Evolutionary conservation across 1,140 invertebrate genomes (phyloP), one percentile per base, ranked within the genome.

Genomic region (Latrodectus geometricus): DNA sequence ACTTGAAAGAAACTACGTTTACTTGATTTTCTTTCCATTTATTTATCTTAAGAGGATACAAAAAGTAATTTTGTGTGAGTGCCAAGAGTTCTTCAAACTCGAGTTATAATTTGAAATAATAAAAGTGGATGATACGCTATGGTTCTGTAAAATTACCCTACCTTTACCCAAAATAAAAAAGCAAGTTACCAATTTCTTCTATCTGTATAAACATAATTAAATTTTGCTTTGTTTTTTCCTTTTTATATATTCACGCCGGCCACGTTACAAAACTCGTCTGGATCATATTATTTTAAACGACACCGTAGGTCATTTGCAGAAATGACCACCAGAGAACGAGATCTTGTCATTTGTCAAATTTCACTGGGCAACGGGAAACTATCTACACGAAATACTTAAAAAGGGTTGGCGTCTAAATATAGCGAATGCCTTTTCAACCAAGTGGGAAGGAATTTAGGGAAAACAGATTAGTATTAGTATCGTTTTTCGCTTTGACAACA

Each of bases 311-410:
- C 83, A 86, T 86, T 86, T 78, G 50, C 21, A n/a, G 66, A 61
- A 78, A 86, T 86, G 75, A 86, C 83, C 83, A 78, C 35, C 56
- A 52, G 20, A 61, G 21, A 70, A 21, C 50, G 23, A 35, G 77
- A 74, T 86, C 75, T 84, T 84, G 72, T 84, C 83, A 86, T 86
- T 86, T 86, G 83, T 86, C 83, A 86, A 86, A 86, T 48, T 17
- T 8, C 20, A 17, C 78, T 35, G 17, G 73, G 73, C 35, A 72
- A 77, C 35, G 35, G 35, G 35, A 35, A 35, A 35, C 35, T 1
- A 35, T 35, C 35, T 35, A 35, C 74, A 78, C 66, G 74, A 86
- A 86, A 86, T 86, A 74, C 83, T 86, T 35, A 78, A 86, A 86
- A 78, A 50, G 83, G 83, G 72, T 66, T 49, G 20, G 21, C 14